Percentiles rank a stretch among this genome's conserved stretches.
phyloP scores from a whole-genome alignment of 2,113 vertebrate species.

The Pachyramphus minor region DNA sequence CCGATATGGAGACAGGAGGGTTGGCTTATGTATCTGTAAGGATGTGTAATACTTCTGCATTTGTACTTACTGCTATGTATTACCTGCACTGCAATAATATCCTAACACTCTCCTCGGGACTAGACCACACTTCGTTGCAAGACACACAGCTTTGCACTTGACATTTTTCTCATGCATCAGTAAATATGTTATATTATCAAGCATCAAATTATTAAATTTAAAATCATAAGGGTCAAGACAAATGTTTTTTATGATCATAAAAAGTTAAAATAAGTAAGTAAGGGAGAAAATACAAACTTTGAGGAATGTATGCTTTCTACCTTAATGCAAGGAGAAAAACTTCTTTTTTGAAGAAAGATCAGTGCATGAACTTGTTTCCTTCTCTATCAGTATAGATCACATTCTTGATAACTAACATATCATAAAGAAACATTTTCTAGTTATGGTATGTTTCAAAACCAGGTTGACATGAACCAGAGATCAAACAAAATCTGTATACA shows the following conservation, averaged over 20 bases:
- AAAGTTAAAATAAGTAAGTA: neutral
- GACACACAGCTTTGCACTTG: neutral
- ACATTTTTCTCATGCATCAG: neutral
- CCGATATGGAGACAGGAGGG: neutral
- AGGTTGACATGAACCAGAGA: conserved; percentile 57
- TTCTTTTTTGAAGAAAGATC: neutral
- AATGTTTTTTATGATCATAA: neutral
- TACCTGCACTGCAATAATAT: neutral
- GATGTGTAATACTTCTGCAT: neutral
- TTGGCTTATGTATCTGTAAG: neutral
- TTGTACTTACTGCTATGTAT: neutral
- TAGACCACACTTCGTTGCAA: neutral
- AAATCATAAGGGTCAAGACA: neutral
- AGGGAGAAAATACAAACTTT: neutral
- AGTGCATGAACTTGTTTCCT: neutral
- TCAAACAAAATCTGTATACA: conserved; percentile 70
- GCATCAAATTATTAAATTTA: neutral
- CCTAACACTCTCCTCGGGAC: neutral
- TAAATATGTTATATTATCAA: neutral
- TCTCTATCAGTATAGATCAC: neutral
- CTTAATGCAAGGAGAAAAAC: neutral
- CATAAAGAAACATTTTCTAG: conserved; percentile 39
- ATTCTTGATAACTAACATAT: conserved; percentile 38
- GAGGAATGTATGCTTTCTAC: neutral
- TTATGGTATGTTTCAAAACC: conserved; percentile 51